Base-by-base conservation (phyloP, 2,888 invertebrate species). In the Cheilosia pagana region DNA sequence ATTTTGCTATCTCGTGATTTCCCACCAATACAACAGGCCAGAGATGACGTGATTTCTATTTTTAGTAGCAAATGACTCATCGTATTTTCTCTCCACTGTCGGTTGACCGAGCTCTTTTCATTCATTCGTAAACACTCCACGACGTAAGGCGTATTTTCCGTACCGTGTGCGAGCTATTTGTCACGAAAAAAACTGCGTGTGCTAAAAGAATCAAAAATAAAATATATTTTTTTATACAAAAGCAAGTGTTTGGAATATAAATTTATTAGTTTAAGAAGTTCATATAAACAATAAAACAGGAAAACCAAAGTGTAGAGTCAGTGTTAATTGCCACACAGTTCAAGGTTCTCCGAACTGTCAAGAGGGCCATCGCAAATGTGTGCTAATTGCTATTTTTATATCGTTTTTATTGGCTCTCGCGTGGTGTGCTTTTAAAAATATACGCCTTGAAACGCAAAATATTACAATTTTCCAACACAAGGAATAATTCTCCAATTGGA, bases 1-100 rank as follows among this genome's bases (percentile, higher is more conserved):
- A 31, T 8, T 19, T 3, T 16, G 63, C 0, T 74, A 68, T 83
- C 79, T 79, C 83, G 83, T 83, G 78, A 74, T 83, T 59, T 83
- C 50, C 74, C 41, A 79, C 83, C 79, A 83, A 83, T 83, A 74
- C 79, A 72, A 78, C 68, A 31, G 7, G 52, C 43, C 0, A 6
- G 63, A 52, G 68, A 79, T 83, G 79, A 83, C 83, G 83, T 83
- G 83, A 79, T 83, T 74, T 50, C 83, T 83, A 83, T 83, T 75
- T 79, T 70, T 83, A 83, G 79, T 59, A 74, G 52, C 70, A 78
- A 35, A 45, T 83, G 79, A 83, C 39, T 83, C 83, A 83, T 68
- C 19, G 50, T 68, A 77, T 83, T 74, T 79, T 83, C 65, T 79
- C 74, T 79, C 68, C 52, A 70, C 68, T 48, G 62, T 74, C 52